These are phyloP conservation scores for Drosophila arawakana DNA, from an alignment of 1,140 invertebrate genomes.

Conservation along the genomic window DNA sequence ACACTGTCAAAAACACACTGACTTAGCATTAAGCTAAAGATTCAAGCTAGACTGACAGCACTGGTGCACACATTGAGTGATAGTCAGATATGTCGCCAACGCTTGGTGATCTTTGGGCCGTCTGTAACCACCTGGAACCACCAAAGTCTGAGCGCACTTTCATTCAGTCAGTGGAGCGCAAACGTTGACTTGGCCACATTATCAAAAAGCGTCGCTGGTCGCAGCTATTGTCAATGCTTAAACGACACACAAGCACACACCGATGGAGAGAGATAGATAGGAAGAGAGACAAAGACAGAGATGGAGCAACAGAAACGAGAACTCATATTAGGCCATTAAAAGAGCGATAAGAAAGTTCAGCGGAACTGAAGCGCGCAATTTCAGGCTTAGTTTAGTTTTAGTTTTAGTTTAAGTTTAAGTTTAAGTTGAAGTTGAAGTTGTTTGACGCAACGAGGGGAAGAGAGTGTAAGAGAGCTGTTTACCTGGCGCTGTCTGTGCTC, in stretches of 20 bases:
- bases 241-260: conserved; percentile 24
- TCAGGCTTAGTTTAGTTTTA: conserved; percentile 74
- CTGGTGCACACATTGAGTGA: conserved; percentile 5
- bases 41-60: background rate
- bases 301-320: conserved; percentile 34
- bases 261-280: background rate
- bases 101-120: conserved; percentile 57
- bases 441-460: background rate
- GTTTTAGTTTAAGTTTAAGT: conserved; percentile 3
- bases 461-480: background rate
- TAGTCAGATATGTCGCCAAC: conserved; percentile 56
- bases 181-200: conserved; percentile 60
- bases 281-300: conserved; percentile 6
- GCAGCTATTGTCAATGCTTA: conserved; percentile 60
- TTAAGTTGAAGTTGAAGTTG: conserved; percentile 4
- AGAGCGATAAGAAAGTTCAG: conserved; percentile 82
- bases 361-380: conserved; percentile 81
- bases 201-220: conserved; percentile 62
- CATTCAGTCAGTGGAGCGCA: conserved; percentile 75
- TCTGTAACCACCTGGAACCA: conserved; percentile 59
- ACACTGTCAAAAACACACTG: conserved; percentile 15
- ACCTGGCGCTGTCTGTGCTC: conserved; percentile 12
- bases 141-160: conserved; percentile 47
- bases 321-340: conserved; percentile 80
- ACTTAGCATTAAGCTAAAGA: background rate